Base-by-base conservation (phyloP, 64 coral and sea anemone genomes). In the Porites australiensis region DNA sequence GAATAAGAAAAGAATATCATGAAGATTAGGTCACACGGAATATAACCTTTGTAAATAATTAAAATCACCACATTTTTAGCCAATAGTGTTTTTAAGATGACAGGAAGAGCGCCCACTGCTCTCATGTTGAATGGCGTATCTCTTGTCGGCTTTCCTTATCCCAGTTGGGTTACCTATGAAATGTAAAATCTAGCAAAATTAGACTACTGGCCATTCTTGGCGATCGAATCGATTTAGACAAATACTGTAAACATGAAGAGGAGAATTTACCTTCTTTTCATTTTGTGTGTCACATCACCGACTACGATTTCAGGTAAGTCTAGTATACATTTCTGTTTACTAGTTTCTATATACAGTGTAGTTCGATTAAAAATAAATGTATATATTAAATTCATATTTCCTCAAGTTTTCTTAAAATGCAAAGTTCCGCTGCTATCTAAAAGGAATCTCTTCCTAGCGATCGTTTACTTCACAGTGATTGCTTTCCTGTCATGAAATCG, bases 11-110 rank as follows among this genome's bases (percentile, higher is more conserved):
- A 18, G 18, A 84, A 84, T 84, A 16, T 50, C 81, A 48, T 18
- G 15, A 50, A 68, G 18, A 84, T 84, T 69, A 84, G 81, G 62
- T 84, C 81, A 84, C 81, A 65, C 43, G 81, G 16, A 84, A 47
- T 45, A 11, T 84, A 18, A 51, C 8, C 81, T 19, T 52, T 23
- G 11, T 84, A 6, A 84, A 84, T 68, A 84, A 68, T 84, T 69
- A 3, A 84, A 15, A 8, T 51, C 3, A 68, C 19, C 45, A 52
- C 62, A 63, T 84, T 84, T 69, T 45, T 67, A 68, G 11, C 81
- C 81, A 84, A 84, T 84, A 22, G 15, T 50, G 81, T 5, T 84
- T 48, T 67, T n/a, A 50, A 68, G 62, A 50, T 69, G 62, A 68
- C 62, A 84, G 47, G 44, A 48, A 69, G 46, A 67, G 64, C 81